Conservation (phyloP, 2,113 vertebrate species). For the Aramus guarauna region DNA sequence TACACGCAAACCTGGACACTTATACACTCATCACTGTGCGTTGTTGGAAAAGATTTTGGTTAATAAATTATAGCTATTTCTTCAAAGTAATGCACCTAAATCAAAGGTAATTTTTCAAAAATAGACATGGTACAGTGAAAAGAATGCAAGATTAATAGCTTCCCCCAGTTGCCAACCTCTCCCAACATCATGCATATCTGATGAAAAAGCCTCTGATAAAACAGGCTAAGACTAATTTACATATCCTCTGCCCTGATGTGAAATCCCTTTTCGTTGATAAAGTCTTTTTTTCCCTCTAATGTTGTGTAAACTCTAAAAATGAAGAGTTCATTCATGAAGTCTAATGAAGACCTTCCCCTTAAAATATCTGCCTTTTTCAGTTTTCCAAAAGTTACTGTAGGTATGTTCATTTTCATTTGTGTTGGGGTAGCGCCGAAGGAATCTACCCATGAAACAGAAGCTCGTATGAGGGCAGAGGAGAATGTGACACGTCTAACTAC, state of each 20-base stretch:
- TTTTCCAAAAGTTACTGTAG: background rate
- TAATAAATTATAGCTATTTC: conserved; percentile 20
- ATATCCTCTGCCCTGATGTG: background rate
- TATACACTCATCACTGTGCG: background rate
- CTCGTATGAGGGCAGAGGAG: background rate
- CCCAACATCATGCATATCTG: background rate
- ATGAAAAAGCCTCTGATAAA: conserved; percentile 27
- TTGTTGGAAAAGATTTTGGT: background rate
- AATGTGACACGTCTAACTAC: background rate
- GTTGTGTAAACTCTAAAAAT: background rate
- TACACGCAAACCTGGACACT: background rate
- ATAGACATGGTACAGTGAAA: background rate
- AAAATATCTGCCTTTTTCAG: background rate
- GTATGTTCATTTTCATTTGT: background rate
- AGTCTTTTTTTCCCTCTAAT: background rate
- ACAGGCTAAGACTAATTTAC: background rate
- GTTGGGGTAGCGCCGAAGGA: background rate
- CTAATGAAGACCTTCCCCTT: background rate
- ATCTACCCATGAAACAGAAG: background rate
- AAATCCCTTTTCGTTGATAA: background rate
- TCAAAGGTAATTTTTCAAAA: conserved; percentile 18
- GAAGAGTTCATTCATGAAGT: background rate
- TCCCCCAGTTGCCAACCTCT: background rate
- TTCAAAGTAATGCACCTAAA: background rate
- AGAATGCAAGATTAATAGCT: conserved; percentile 34